Conservation (phyloP, 2,888 invertebrate species). For the Rhogogaster chlorosoma region DNA sequence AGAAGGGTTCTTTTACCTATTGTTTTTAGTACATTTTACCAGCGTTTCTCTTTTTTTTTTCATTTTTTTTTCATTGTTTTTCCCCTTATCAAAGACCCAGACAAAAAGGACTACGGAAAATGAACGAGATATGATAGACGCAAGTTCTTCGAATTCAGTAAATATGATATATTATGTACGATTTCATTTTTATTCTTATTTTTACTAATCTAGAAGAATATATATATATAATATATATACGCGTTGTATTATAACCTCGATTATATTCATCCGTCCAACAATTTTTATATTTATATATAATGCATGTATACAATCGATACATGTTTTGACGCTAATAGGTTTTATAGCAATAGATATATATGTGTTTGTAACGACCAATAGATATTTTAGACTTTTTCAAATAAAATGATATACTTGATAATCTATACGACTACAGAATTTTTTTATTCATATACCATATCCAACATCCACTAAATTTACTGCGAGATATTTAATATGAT, state of each 20-base stretch:
- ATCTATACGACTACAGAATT: neutral
- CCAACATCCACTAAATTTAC: neutral
- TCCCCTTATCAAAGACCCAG: neutral
- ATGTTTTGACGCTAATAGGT: neutral
- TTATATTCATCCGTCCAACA: conserved; percentile 35
- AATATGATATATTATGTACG: neutral
- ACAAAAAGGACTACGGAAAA: neutral
- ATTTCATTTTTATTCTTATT: neutral
- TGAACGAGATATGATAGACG: neutral
- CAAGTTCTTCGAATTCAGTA: neutral
- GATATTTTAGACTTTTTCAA: conserved; percentile 20
- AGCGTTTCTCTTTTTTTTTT: neutral
- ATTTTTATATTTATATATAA: conserved; percentile 16
- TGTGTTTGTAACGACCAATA: conserved; percentile 9
- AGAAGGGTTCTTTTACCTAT: neutral
- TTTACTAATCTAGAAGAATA: conserved; percentile 18
- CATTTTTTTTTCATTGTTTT: no score
- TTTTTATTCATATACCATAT: neutral
- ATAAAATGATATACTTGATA: conserved; percentile 12
- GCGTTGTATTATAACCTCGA: neutral
- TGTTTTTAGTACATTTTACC: neutral
- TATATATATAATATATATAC: neutral
- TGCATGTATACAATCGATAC: neutral
- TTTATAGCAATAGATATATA: no score
- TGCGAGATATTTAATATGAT: neutral